Evolutionary conservation across 2,888 invertebrate species (phyloP).

Genomic region (Sminthurinus aureus): DNA sequence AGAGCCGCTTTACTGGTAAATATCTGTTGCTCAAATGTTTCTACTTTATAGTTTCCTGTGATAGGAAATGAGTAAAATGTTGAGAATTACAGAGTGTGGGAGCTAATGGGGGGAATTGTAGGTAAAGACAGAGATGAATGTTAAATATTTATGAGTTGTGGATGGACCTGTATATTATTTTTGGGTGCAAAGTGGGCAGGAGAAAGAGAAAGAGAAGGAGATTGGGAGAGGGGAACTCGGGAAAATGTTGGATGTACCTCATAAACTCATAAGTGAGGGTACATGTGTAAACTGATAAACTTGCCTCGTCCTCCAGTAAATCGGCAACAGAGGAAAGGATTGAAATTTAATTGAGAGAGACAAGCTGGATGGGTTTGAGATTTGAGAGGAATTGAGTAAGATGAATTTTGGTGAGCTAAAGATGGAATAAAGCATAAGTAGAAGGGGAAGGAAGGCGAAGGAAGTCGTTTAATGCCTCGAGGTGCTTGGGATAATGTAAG

Average conservation of each 20-base stretch:
- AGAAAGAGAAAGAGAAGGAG: constrained; percentile 15
- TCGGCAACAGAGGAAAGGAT: background rate
- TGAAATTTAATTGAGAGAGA: constrained; percentile 40
- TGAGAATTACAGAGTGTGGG: background rate
- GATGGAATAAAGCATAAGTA: background rate
- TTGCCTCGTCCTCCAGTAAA: background rate
- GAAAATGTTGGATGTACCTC: no score
- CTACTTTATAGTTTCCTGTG: background rate
- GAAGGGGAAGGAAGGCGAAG: background rate
- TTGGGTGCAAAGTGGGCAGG: background rate
- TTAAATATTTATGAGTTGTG: constrained; percentile 7
- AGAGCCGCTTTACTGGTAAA: background rate
- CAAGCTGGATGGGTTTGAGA: constrained; percentile 27
- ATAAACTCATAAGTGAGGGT: no score
- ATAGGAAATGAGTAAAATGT: background rate
- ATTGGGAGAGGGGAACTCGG: no score
- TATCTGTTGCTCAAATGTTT: no score
- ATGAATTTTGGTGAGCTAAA: background rate
- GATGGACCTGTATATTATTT: background rate
- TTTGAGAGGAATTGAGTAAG: background rate
- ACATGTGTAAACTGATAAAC: no score
- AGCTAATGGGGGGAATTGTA: background rate
- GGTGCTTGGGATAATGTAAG: constrained; percentile 40
- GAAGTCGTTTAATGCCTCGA: constrained; percentile 24
- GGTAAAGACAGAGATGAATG: background rate